Evolutionary conservation across 2,888 invertebrate genomes (phyloP).

Genomic region (Eupithecia abbreviata): DNA sequence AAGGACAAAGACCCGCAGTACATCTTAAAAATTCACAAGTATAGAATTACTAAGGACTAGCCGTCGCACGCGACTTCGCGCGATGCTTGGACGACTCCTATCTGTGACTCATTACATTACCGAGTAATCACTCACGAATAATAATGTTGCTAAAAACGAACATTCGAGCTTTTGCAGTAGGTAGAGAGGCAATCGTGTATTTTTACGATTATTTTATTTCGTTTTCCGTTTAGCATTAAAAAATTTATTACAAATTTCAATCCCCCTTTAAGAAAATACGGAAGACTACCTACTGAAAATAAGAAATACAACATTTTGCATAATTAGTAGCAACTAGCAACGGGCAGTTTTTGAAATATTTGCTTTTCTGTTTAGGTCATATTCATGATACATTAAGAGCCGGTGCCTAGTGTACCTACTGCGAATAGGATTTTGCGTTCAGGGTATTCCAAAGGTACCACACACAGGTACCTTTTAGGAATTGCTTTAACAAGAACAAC

Average conservation of each 20-base stretch:
- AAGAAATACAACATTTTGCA: no score
- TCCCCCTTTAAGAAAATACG: background rate
- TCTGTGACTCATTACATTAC: background rate
- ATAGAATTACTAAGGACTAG: conserved; percentile 59
- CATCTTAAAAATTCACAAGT: conserved; percentile 70
- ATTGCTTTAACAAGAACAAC: no score
- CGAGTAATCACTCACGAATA: background rate
- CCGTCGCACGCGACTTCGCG: conserved; percentile 7
- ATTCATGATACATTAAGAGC: no score
- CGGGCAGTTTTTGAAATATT: no score
- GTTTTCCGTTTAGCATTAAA: background rate
- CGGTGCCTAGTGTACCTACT: no score
- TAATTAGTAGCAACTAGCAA: no score
- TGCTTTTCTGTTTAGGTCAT: no score
- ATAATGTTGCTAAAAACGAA: background rate
- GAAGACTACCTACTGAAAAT: no score
- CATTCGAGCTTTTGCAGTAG: background rate
- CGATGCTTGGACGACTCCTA: background rate
- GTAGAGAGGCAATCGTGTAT: background rate
- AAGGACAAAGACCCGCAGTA: conserved; percentile 54
- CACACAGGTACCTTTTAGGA: no score
- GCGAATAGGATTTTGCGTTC: no score
- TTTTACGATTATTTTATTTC: background rate
- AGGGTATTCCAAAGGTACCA: no score
- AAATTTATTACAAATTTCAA: background rate